These are phyloP conservation scores for Notodonta ziczac DNA, from an alignment of 2,888 invertebrate species.

Conservation along the genomic window DNA sequence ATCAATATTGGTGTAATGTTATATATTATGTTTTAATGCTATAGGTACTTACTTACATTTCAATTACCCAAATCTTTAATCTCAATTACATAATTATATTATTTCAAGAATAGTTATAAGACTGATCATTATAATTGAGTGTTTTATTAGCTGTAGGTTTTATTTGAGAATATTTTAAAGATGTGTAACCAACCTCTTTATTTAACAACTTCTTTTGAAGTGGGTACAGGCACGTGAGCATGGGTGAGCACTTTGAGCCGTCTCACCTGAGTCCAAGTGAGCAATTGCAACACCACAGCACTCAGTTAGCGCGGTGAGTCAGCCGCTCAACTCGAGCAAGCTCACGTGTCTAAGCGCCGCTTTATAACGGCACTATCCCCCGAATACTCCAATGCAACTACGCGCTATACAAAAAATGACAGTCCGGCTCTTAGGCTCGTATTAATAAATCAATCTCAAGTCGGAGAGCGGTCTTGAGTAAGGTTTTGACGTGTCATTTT, in stretches of 20 bases:
- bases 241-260: neutral
- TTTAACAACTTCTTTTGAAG: slow-evolving; percentile 37
- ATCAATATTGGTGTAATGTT: slow-evolving; percentile 53
- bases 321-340: neutral
- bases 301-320: neutral
- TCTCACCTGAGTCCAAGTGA: neutral
- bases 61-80: slow-evolving; percentile 39
- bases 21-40: slow-evolving; percentile 51
- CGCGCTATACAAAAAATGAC: too few relatives aligned
- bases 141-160: slow-evolving; percentile 43
- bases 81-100: slow-evolving; percentile 51
- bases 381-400: too few relatives aligned
- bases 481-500: too few relatives aligned
- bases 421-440: too few relatives aligned
- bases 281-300: neutral
- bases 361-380: slow-evolving; percentile 65
- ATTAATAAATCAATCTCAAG: too few relatives aligned
- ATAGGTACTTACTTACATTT: slow-evolving; percentile 28
- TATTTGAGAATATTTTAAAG: slow-evolving; percentile 31
- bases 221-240: slow-evolving; percentile 11
- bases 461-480: too few relatives aligned
- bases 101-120: slow-evolving; percentile 75
- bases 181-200: slow-evolving; percentile 33
- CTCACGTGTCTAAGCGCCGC: slow-evolving; percentile 26
- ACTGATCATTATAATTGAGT: slow-evolving; percentile 75